Evolutionary conservation across 2,797 vertebrate genomes (phyloP), one percentile per base, ranked within the genome.

Genomic region (Ctenopoma multispine): DNA sequence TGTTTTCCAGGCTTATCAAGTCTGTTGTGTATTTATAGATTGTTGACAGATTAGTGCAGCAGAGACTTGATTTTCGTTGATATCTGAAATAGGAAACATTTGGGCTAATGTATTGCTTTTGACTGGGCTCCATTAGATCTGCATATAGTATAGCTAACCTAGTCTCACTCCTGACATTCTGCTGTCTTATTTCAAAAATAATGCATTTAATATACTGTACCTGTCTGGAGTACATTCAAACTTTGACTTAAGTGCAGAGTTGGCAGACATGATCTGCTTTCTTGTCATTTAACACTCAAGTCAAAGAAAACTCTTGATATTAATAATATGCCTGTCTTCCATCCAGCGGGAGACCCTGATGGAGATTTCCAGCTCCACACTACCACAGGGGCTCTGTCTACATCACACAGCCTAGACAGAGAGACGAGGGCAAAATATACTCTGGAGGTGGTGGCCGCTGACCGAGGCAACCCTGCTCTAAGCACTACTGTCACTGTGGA

Each of bases 361-460:
- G 94, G 94, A 71, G 95, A 97, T 87, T 99, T 99, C 84, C 90
- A 86, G 23, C 89, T 99, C 7, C 92, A 98, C 49, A 47, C 90
- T 0, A 59, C 72, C 51, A 95, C 96, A 0, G 98, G 98, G 72
- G 90, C 95, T 10, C 90, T 99, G 63, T 97, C 96, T 63, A 97
- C 96, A 0, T 92, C 91, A 13, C 94, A 86, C 1, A 82, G 95
- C 12, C 93, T 99, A 0, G 98, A 99, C 85, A 90, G 98, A 59
- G 98, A 99, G 80, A 90, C 64, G 0, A 93, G 82, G 50, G 80
- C 92, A 12, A 87, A 85, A 48, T 98, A 98, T 54, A 90, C 69
- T 48, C 91, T 99, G 67, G 90, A 76, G 6, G 94, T 99, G 69
- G 91, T 96, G 80, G 97, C 96, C 21, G 90, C 77, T 1, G 98